Percentiles rank a stretch among this genome's conserved stretches.
Evolutionary conservation across 2,113 vertebrate genomes (phyloP).

Genomic region (Aegotheles bennettii): DNA sequence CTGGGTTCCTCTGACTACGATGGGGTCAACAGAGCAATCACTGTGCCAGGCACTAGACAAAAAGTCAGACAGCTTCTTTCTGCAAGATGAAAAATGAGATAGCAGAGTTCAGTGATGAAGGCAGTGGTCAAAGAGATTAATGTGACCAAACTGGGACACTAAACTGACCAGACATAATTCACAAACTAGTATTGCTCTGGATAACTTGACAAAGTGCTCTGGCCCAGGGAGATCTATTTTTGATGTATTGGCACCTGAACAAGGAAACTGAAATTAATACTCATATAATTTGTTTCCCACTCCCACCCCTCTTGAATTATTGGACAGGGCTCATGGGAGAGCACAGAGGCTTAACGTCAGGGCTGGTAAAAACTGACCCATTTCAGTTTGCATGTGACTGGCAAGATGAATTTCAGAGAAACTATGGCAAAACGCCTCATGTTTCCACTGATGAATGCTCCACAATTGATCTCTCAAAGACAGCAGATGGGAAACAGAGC

Average conservation of each 20-base stretch:
- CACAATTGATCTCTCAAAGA: slow-evolving; percentile 22
- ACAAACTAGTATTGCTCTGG: neutral
- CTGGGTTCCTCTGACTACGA: neutral
- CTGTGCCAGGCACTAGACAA: neutral
- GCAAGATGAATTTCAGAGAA: slow-evolving; percentile 7
- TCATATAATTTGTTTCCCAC: slow-evolving; percentile 3
- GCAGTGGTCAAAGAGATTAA: slow-evolving; percentile 21
- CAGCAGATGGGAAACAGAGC: slow-evolving; percentile 50
- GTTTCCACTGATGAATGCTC: neutral
- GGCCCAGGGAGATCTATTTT: neutral
- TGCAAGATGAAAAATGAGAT: slow-evolving; percentile 11
- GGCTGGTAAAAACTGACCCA: neutral
- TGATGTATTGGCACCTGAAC: neutral
- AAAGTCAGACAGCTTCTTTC: neutral
- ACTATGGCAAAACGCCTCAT: neutral
- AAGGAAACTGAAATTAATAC: slow-evolving; percentile 6
- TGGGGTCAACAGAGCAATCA: neutral
- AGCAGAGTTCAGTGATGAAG: slow-evolving; percentile 5
- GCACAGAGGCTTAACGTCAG: neutral
- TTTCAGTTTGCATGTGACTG: neutral
- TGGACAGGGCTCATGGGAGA: neutral
- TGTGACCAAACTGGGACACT: neutral
- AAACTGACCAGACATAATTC: slow-evolving; percentile 18
- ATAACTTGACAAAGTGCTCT: neutral
- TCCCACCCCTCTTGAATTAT: neutral